Evolutionary conservation across 2,797 vertebrate species (phyloP), one percentile per base, ranked within the genome.

Genomic region (Octomys mimax): DNA sequence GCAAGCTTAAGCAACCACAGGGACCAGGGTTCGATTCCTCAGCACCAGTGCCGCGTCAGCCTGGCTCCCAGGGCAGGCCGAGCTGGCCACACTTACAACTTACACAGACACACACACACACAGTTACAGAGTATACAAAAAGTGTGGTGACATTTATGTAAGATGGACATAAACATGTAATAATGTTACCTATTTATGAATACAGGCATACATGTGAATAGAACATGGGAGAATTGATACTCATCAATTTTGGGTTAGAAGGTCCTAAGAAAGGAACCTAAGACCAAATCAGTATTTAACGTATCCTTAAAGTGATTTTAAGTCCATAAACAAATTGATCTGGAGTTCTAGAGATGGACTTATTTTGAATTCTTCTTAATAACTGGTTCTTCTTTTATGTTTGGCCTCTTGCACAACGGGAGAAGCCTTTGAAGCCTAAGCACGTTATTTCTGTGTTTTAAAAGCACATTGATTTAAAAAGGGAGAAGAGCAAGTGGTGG

Each of bases 371-470:
- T 91, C 14, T 92, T 95, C 31, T 73, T 89, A 64, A 4, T 31
- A 81, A 71, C 22, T 46, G 13, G 42, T 54, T 57, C 75, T 89
- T 36, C 19, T 92, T 87, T 64, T 93, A 18, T 89, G 49, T 70
- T 89, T 93, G 70, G 13, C 9, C 31, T 85, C 8, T 22, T 92
- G 13, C 39, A 28, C 11, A 59, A 80, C 11, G 33, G 31, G 9
- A n/a, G 61, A 66, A 64, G 19, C 16, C 57, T 95, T 82, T 86
- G 49, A 59, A 86, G 5, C 83, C 49, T 62, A 73, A 96, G 21
- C 28, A 64, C 5, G 73, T 91, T 79, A 91, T 85, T 87, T 88
- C 22, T 5, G 1, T 79, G 11, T 86, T 95, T 82, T 97, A 77
- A 92, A 89, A 46, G 88, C 59, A 11, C 7, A 83, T 46, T 68